These are phyloP conservation scores for Dryococelus australis DNA, from an alignment of 2,888 invertebrate species.

Conservation along the genomic window DNA sequence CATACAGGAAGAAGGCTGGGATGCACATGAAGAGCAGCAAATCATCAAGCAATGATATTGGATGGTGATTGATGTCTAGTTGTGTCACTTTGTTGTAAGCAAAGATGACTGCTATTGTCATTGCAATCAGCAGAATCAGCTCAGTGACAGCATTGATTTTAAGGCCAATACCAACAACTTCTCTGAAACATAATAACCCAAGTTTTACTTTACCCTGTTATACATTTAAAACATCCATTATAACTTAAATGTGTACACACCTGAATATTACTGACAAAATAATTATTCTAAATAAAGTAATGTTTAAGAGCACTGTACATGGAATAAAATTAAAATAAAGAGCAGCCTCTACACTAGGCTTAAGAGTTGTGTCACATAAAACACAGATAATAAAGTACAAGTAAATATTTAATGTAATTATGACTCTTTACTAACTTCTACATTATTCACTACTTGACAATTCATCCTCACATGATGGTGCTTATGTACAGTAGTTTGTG, in stretches of 20 bases:
- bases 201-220: not conserved
- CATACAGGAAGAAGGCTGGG: conserved; percentile 76
- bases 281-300: not conserved
- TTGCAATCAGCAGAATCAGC: conserved; percentile 62
- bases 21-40: conserved; percentile 74
- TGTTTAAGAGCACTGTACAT: no score
- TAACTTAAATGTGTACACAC: not conserved
- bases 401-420: no score
- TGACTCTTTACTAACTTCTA: no score
- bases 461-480: no score
- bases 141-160: conserved; percentile 63
- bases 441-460: no score
- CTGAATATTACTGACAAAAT: not conserved
- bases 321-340: no score
- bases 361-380: no score
- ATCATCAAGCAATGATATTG: conserved; percentile 72
- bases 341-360: no score
- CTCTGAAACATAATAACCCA: conserved; percentile 55
- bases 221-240: not conserved
- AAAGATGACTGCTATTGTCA: conserved; percentile 66
- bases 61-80: conserved; percentile 71
- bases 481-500: no score
- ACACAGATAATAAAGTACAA: no score
- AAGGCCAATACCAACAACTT: conserved; percentile 61
- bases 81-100: conserved; percentile 71